These are phyloP conservation scores for Tanypteryx hageni DNA, from an alignment of 2,888 invertebrate genomes.

Conservation along the genomic window DNA sequence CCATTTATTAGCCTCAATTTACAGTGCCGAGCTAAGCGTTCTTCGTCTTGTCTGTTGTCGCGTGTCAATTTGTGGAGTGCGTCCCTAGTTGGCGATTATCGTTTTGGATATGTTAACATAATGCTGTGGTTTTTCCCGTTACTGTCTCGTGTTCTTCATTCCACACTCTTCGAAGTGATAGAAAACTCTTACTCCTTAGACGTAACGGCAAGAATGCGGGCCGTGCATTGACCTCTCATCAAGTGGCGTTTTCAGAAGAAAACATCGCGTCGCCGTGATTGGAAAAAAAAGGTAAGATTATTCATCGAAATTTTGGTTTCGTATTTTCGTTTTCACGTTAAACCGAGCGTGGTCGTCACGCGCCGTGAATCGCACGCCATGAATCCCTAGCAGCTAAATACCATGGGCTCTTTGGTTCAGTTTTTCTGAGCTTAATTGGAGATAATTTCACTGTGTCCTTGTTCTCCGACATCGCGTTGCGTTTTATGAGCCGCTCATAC, in stretches of 20 bases:
- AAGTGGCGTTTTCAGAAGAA: conserved; percentile 36
- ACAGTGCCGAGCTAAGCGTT: background rate
- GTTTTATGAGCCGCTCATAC: background rate
- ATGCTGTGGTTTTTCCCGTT: conserved; percentile 58
- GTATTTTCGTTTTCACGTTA: conserved; percentile 57
- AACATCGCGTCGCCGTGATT: conserved; percentile 12
- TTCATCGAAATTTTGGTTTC: conserved; percentile 39
- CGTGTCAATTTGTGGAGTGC: background rate
- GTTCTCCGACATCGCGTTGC: background rate
- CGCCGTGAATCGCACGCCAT: conserved; percentile 62
- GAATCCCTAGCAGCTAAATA: conserved; percentile 48
- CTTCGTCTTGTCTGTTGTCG: conserved; percentile 1
- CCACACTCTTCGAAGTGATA: conserved; percentile 56
- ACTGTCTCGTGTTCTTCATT: conserved; percentile 48
- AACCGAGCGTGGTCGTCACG: conserved; percentile 59
- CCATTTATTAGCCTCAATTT: conserved; percentile 15
- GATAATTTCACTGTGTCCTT: conserved; percentile 13
- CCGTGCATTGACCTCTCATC: conserved; percentile 50
- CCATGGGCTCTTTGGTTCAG: background rate
- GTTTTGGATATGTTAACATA: conserved; percentile 58
- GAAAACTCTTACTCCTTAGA: conserved; percentile 57
- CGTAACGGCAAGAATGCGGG: conserved; percentile 62
- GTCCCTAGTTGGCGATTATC: background rate
- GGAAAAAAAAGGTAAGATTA: conserved; percentile 38
- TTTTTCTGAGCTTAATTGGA: conserved; percentile 47